These are phyloP conservation scores for Grallaria varia DNA, from an alignment of 2,113 vertebrate species.

Conservation along the genomic window DNA sequence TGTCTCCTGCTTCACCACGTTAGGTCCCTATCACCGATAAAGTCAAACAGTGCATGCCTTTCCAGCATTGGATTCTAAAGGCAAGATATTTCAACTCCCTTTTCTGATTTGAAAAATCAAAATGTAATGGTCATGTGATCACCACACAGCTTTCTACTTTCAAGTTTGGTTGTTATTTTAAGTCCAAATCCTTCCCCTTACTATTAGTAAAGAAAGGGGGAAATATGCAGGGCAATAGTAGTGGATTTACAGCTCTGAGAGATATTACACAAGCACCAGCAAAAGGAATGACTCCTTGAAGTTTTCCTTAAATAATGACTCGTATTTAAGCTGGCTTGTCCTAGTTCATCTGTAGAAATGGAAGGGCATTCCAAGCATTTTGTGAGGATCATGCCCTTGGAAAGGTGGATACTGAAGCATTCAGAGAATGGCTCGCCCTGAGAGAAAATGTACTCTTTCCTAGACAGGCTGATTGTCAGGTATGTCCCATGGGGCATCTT, in stretches of 20 bases:
- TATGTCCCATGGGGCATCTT: neutral
- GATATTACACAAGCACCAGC: neutral
- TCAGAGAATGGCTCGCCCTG: neutral
- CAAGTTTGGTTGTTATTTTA: neutral
- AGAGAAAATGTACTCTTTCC: neutral
- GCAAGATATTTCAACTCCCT: neutral
- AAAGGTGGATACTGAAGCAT: neutral
- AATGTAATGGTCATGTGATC: neutral
- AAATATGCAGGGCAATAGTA: neutral
- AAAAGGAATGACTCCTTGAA: neutral
- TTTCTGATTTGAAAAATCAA: neutral
- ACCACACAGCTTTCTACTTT: neutral
- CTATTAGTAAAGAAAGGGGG: neutral
- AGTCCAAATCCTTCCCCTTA: neutral
- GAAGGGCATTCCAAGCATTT: constrained; percentile 3
- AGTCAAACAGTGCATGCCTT: neutral
- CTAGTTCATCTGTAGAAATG: neutral
- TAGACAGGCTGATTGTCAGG: neutral
- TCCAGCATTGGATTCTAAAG: neutral
- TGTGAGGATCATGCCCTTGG: neutral
- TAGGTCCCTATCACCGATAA: neutral
- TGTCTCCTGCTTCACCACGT: neutral
- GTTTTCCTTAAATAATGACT: neutral
- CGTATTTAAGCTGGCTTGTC: neutral
- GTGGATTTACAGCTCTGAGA: neutral